Percentiles rank a stretch among this genome's conserved stretches.
Evolutionary conservation across 2,888 invertebrate species (phyloP).

Genomic region (Andrena bicolor): DNA sequence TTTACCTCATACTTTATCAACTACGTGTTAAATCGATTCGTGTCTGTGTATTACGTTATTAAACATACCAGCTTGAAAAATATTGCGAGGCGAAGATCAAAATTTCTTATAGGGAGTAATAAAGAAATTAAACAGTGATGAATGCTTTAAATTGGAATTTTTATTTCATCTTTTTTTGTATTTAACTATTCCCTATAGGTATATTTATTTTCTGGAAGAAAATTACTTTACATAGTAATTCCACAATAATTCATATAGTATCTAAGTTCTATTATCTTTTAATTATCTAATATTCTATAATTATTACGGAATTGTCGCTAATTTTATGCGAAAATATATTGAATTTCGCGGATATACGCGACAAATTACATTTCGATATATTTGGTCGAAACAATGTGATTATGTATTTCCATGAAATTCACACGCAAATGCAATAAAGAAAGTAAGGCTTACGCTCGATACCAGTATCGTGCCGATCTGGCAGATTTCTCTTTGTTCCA

Average conservation of each 20-base stretch:
- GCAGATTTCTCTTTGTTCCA: slow-evolving; percentile 23
- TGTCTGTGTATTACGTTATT: not conserved
- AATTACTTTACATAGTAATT: too few species aligned
- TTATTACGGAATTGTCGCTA: too few species aligned
- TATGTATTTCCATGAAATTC: slow-evolving; percentile 1
- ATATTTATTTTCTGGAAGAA: not conserved
- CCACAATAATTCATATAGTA: too few species aligned
- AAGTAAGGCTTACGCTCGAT: slow-evolving; percentile 29
- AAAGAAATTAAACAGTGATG: not conserved
- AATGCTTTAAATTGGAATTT: not conserved
- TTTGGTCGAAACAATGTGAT: not conserved
- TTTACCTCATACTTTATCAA: not conserved
- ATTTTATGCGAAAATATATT: too few species aligned
- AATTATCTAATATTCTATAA: too few species aligned
- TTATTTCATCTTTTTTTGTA: not conserved
- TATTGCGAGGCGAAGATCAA: not conserved
- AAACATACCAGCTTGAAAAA: not conserved
- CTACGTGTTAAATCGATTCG: not conserved
- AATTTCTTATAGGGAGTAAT: not conserved
- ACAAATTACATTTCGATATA: not conserved
- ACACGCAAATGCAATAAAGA: not conserved
- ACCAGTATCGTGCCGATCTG: slow-evolving; percentile 28
- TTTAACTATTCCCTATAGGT: not conserved
- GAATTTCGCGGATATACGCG: too few species aligned
- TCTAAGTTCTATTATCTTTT: too few species aligned